phyloP scores from a whole-genome alignment of 2,888 invertebrate species.

The Trichopoda pennipes region DNA sequence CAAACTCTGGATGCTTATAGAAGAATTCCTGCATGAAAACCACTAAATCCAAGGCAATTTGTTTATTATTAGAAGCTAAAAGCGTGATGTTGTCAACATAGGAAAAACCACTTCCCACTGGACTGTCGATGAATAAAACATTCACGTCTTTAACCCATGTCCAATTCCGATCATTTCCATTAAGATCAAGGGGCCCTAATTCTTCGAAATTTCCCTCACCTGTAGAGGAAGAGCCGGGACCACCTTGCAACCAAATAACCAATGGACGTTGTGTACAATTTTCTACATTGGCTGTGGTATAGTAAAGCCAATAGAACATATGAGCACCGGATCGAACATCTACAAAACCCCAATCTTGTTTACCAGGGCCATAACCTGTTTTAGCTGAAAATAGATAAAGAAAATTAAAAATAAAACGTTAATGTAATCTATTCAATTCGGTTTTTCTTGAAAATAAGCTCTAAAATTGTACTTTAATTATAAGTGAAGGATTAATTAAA shows the following conservation, averaged over 20 bases:
- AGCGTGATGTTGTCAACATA: constrained; percentile 84
- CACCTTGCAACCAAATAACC: constrained; percentile 88
- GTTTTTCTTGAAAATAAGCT: too few relatives aligned
- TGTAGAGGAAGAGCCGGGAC: constrained; percentile 90
- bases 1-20: constrained; percentile 86
- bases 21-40: constrained; percentile 78
- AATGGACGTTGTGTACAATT: constrained; percentile 86
- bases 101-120: constrained; percentile 93
- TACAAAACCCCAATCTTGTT: constrained; percentile 89
- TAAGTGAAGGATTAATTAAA: too few relatives aligned
- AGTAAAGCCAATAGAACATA: constrained; percentile 94
- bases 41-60: constrained; percentile 82
- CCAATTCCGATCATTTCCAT: constrained; percentile 85
- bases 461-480: too few relatives aligned
- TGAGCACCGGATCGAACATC: constrained; percentile 88
- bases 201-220: constrained; percentile 91
- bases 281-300: constrained; percentile 85
- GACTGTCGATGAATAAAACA: constrained; percentile 93
- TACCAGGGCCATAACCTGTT: constrained; percentile 83
- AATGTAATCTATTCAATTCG: too few relatives aligned
- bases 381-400: constrained; percentile 70
- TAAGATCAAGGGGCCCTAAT: constrained; percentile 87
- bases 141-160: constrained; percentile 91
- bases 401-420: background rate
- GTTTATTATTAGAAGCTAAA: constrained; percentile 83